phyloP scores from a whole-genome alignment of 37 sponge, comb jelly and placozoan species.

The Lycopodina hypogea region DNA sequence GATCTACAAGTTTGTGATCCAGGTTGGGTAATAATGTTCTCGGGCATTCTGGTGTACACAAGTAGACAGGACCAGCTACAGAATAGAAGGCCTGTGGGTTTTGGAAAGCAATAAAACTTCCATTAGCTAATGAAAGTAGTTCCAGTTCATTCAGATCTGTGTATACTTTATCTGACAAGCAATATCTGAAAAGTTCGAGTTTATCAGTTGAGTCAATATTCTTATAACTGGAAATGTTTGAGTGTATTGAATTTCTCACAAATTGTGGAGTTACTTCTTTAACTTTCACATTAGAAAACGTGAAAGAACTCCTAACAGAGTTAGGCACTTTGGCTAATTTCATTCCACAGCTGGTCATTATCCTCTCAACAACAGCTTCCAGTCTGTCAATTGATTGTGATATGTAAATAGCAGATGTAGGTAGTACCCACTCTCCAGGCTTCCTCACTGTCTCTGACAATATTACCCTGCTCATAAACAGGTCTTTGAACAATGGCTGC shows the following conservation, averaged over 20 bases:
- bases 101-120: conserved; percentile 23
- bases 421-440: not conserved
- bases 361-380: not conserved
- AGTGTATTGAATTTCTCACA: not conserved
- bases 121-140: conserved; percentile 38
- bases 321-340: conserved; percentile 9
- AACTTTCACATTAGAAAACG: not conserved
- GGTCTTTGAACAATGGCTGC: not conserved
- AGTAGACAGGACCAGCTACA: not conserved
- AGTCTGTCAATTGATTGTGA: not conserved
- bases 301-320: conserved; percentile 18
- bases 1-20: conserved; percentile 12
- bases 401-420: not conserved
- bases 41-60: conserved; percentile 30
- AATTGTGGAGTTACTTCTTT: conserved; percentile 18
- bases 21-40: conserved; percentile 18
- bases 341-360: conserved; percentile 11
- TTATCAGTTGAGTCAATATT: conserved; percentile 9
- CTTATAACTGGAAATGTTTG: conserved; percentile 10
- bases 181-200: conserved; percentile 31
- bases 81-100: too few relatives aligned
- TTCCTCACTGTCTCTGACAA: not conserved
- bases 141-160: conserved; percentile 21
- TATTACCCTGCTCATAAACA: not conserved
- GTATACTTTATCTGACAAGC: conserved; percentile 30